A percentile compares a stretch with the other conserved stretches of the same genome.
Conservation (phyloP, 2,113 vertebrate species). For the Lucifuga dentata region DNA sequence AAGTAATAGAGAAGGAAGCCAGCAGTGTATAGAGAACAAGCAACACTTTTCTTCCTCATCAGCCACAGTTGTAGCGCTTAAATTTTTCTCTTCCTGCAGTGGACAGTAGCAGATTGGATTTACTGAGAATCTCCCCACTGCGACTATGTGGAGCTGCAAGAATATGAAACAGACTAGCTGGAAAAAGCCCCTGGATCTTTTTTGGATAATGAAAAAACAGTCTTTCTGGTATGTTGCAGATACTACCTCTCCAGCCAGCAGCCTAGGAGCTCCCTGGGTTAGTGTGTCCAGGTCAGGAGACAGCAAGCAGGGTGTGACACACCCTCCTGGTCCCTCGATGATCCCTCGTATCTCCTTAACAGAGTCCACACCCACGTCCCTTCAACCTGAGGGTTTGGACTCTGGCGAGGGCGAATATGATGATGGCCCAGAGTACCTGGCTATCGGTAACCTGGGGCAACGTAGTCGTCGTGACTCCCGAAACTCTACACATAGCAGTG, state of each 20-base stretch:
- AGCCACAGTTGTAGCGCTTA: too few relatives aligned
- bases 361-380: conserved; percentile 31
- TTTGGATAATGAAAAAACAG: too few relatives aligned
- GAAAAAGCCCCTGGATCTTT: too few relatives aligned
- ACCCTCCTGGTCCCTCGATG: conserved; percentile 1
- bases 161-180: too few relatives aligned
- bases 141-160: too few relatives aligned
- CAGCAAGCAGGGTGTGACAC: background rate
- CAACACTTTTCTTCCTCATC: too few relatives aligned
- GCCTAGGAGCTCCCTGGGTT: conserved; percentile 70
- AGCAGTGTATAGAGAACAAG: too few relatives aligned
- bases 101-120: too few relatives aligned
- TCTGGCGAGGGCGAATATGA: conserved; percentile 86
- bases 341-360: conserved; percentile 55
- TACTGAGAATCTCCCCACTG: too few relatives aligned
- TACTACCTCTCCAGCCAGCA: conserved; percentile 42
- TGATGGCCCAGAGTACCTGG: conserved; percentile 95
- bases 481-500: conserved; percentile 72
- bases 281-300: conserved; percentile 44
- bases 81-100: too few relatives aligned
- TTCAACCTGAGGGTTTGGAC: conserved; percentile 67
- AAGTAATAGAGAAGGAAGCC: background rate
- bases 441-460: conserved; percentile 92
- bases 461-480: conserved; percentile 75
- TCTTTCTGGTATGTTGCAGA: conserved; percentile 57